phyloP scores from a whole-genome alignment of 2,888 invertebrate genomes.

The Ophion ventricosus region DNA sequence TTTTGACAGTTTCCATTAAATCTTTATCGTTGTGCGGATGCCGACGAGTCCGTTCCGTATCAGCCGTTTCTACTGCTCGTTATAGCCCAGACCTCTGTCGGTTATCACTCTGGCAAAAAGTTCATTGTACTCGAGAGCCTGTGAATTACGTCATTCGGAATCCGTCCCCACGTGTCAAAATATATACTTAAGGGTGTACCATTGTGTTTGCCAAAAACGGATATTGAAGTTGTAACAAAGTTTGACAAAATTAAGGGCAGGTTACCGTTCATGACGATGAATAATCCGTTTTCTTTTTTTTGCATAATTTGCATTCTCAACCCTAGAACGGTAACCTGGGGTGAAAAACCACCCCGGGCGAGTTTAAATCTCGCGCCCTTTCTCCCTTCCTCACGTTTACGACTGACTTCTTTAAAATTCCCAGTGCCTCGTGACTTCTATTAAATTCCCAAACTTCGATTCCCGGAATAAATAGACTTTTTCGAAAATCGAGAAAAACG shows the following conservation, averaged over 20 bases:
- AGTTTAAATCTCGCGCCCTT: too few species aligned
- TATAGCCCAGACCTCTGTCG: neutral
- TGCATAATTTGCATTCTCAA: too few species aligned
- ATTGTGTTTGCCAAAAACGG: neutral
- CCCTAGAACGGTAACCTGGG: too few species aligned
- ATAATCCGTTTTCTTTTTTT: too few species aligned
- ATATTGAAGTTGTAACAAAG: neutral
- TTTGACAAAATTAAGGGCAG: neutral
- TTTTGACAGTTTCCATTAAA: neutral
- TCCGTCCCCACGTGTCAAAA: neutral
- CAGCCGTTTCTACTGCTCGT: neutral
- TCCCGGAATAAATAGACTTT: too few species aligned
- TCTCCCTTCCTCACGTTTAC: too few species aligned
- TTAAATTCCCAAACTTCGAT: too few species aligned
- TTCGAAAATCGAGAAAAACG: too few species aligned
- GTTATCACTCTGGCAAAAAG: neutral
- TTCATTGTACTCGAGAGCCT: neutral
- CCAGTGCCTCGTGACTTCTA: too few species aligned
- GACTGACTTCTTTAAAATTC: too few species aligned
- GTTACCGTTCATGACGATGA: too few species aligned
- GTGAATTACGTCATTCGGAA: neutral
- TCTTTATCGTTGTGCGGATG: neutral
- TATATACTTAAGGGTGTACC: neutral
- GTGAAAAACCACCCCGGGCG: too few species aligned
- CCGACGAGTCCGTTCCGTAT: neutral